A percentile compares a stretch with the other conserved stretches of the same genome.
phyloP scores from a whole-genome alignment of 1,140 invertebrate species.

The Olivierus martensii region DNA sequence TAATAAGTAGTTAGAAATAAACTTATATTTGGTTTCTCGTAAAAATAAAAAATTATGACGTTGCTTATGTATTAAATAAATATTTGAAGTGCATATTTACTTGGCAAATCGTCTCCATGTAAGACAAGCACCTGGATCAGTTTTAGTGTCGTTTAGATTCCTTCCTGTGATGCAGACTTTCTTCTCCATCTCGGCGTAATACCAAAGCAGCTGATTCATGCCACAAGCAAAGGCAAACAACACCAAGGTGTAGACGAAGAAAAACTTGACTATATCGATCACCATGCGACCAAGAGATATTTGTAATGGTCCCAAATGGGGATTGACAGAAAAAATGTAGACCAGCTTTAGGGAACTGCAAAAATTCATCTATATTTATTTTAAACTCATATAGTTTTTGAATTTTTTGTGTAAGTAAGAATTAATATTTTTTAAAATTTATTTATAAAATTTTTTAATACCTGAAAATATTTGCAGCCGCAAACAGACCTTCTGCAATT shows the following conservation, averaged over 20 bases:
- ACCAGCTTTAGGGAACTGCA: slow-evolving; percentile 82
- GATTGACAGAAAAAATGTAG: slow-evolving; percentile 98
- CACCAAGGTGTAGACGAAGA: slow-evolving; percentile 85
- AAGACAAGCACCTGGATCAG: slow-evolving; percentile 47
- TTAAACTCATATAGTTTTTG: too few species aligned
- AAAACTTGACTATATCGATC: slow-evolving; percentile 95
- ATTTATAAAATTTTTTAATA: neutral
- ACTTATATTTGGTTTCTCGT: too few species aligned
- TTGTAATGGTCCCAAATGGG: slow-evolving; percentile 92
- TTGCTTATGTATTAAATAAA: neutral
- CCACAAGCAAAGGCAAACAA: slow-evolving; percentile 97
- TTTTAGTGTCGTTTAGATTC: neutral
- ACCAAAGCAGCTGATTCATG: slow-evolving; percentile 74
- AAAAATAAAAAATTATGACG: too few species aligned
- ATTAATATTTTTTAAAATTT: too few species aligned
- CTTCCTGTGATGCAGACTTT: slow-evolving; percentile 44
- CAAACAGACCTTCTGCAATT: slow-evolving; percentile 47
- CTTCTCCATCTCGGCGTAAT: slow-evolving; percentile 89
- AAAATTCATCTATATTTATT: neutral
- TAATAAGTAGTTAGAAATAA: too few species aligned
- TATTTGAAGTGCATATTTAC: slow-evolving; percentile 40
- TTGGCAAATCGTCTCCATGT: slow-evolving; percentile 85
- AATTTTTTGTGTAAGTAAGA: too few species aligned
- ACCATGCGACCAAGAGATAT: slow-evolving; percentile 95
- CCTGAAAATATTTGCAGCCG: slow-evolving; percentile 50